Evolutionary conservation across 2,888 invertebrate species (phyloP).

Genomic region (Rambutsinella grinnellia): DNA sequence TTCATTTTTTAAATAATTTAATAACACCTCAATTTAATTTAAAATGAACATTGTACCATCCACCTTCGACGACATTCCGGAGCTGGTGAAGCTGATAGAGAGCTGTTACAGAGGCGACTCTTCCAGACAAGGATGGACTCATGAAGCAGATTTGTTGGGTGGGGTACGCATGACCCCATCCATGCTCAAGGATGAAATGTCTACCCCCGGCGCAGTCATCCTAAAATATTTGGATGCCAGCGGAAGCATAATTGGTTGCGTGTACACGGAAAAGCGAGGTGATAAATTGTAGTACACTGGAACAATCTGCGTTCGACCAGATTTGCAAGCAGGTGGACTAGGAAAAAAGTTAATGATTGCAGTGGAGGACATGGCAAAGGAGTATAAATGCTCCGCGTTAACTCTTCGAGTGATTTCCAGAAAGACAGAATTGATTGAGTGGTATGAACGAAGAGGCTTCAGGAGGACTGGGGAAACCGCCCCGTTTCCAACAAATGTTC

Average conservation of each 20-base stretch:
- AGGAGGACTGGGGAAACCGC: slow-evolving; percentile 31
- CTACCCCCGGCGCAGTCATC: not conserved
- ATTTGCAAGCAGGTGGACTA: slow-evolving; percentile 43
- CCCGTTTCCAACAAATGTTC: slow-evolving; percentile 16
- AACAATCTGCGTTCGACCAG: slow-evolving; percentile 43
- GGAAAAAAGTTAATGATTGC: slow-evolving; percentile 38
- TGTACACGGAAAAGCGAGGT: slow-evolving; percentile 13
- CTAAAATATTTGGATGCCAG: slow-evolving; percentile 17
- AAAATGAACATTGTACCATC: slow-evolving; percentile 18
- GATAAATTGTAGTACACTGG: slow-evolving; percentile 36
- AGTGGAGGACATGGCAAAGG: slow-evolving; percentile 35
- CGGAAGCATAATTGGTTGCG: slow-evolving; percentile 38
- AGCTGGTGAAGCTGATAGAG: slow-evolving; percentile 30
- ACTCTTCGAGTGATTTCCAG: slow-evolving; percentile 33
- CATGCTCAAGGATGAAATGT: slow-evolving; percentile 19
- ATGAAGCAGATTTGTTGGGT: slow-evolving; percentile 44
- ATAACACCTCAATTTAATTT: no score
- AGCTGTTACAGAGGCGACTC: slow-evolving; percentile 47
- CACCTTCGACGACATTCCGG: slow-evolving; percentile 27
- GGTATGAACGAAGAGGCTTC: slow-evolving; percentile 51
- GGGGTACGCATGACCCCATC: slow-evolving; percentile 26
- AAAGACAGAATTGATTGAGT: slow-evolving; percentile 39
- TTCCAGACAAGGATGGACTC: slow-evolving; percentile 52
- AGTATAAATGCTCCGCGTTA: slow-evolving; percentile 16
- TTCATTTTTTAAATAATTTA: no score